A percentile compares a stretch with the other conserved stretches of the same genome.
These are phyloP conservation scores for Tringa solitaria DNA, from an alignment of 2,113 vertebrate genomes.

Conservation along the genomic window DNA sequence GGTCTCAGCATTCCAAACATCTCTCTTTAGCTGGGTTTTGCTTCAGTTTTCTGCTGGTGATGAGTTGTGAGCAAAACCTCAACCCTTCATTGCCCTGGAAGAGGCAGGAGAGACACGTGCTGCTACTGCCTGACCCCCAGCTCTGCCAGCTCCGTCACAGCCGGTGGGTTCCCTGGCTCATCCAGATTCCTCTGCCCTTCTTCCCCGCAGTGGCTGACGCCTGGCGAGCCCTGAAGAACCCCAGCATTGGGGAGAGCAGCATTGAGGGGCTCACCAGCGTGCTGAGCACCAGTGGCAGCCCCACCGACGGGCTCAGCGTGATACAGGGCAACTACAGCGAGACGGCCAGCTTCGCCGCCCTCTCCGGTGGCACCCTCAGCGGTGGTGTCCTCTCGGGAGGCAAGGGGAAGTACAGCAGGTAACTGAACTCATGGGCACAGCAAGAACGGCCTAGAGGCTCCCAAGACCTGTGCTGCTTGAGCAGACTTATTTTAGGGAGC, in stretches of 20 bases:
- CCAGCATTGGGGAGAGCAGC: constrained; percentile 96
- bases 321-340: constrained; percentile 89
- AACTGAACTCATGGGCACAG: neutral
- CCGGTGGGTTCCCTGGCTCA: fast-evolving
- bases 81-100: too few relatives aligned
- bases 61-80: neutral
- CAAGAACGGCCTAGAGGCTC: neutral
- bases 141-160: fast-evolving
- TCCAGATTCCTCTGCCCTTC: neutral
- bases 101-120: neutral
- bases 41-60: neutral
- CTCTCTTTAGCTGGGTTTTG: neutral
- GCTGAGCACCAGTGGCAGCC: constrained; percentile 93
- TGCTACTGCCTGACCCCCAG: neutral
- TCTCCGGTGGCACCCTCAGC: constrained; percentile 89
- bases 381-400: constrained; percentile 78
- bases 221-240: constrained; percentile 96
- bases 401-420: constrained; percentile 95
- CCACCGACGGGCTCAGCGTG: constrained; percentile 84
- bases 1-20: too few relatives aligned
- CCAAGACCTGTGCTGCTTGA: neutral
- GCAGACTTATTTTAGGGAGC: neutral
- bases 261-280: constrained; percentile 93
- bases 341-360: constrained; percentile 90
- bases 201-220: constrained; percentile 88